Evolutionary conservation across 2,888 invertebrate species (phyloP), one percentile per base, ranked within the genome.

Genomic region (Automeris io): DNA sequence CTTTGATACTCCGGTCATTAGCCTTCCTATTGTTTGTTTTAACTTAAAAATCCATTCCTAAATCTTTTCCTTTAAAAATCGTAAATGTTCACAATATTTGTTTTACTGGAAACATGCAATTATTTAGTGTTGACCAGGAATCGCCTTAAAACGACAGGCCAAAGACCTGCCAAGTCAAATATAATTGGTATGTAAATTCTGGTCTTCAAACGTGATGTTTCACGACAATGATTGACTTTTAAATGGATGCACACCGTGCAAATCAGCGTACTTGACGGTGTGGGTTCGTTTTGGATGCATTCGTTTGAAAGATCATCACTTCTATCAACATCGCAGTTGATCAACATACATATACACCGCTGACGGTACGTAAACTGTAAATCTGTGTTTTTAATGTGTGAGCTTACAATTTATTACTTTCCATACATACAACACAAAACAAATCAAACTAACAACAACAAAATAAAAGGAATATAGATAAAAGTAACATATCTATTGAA

Each of bases 171-270:
- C 13, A 29, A 29, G 9, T 29, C 16, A 29, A 16, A 29, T 29
- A 29, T 29, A 29, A 29, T 29, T 29, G 29, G 29, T 29, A 69
- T 69, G 73, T 69, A 70, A 72, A 75, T 73, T 51, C 51, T 61
- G 58, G 55, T 61, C 64, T 57, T 66, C 68, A 70, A 67, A 61
- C 66, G 48, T 56, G 61, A 54, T 57, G 53, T 59, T 60, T 61
- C 59, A 51, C 55, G 75, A 73, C 74, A 77, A 72, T 75, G 77
- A 80, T 76, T 77, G 79, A 77, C 79, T 79, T 75, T 69, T 73
- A 79, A 78, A 80, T 78, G 67, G 73, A 36, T 65, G 70, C 65
- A 61, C 56, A 60, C 51, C 47, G 42, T 49, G 54, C 57, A 63
- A 61, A 69, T 63, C 58, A 57, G 54, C 59, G 61, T 64, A 59